Conservation (phyloP, 2,797 vertebrate genomes). For the Phalloptychus januarius region DNA sequence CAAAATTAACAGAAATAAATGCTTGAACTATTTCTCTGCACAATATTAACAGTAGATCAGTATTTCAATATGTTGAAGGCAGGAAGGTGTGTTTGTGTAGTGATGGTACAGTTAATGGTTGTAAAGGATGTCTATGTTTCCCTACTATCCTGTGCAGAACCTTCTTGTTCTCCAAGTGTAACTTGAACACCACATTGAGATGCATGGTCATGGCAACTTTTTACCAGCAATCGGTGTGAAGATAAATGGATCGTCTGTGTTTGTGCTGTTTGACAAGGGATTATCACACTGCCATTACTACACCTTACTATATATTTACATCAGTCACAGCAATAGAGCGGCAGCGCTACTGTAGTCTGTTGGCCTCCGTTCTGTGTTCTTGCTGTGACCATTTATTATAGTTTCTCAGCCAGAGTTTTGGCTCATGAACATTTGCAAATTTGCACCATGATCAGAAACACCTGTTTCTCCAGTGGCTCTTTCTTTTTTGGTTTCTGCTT, state of each 20-base stretch:
- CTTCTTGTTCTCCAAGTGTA: background rate
- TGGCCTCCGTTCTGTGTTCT: conserved; percentile 47
- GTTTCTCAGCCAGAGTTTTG: conserved; percentile 57
- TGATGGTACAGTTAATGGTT: background rate
- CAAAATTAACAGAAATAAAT: background rate
- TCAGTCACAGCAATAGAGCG: conserved; percentile 38
- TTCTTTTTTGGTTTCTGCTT: conserved; percentile 47
- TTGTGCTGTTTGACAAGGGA: conserved; percentile 38
- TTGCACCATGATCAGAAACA: conserved; percentile 76
- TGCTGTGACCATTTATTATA: conserved; percentile 57
- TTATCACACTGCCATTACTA: conserved; percentile 45
- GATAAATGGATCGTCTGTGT: background rate
- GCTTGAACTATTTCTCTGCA: background rate
- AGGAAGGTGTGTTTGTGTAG: background rate
- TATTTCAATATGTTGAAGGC: background rate
- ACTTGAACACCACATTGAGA: background rate
- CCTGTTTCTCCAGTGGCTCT: conserved; percentile 67
- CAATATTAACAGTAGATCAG: background rate
- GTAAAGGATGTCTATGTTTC: background rate
- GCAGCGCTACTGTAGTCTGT: conserved; percentile 44
- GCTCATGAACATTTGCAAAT: conserved; percentile 66
- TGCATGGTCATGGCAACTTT: background rate
- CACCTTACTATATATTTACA: conserved; percentile 29
- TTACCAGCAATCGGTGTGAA: background rate
- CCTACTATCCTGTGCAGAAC: background rate